Evolutionary conservation across 2,888 invertebrate genomes (phyloP).

Genomic region (Pollenia griseotomentosa): DNA sequence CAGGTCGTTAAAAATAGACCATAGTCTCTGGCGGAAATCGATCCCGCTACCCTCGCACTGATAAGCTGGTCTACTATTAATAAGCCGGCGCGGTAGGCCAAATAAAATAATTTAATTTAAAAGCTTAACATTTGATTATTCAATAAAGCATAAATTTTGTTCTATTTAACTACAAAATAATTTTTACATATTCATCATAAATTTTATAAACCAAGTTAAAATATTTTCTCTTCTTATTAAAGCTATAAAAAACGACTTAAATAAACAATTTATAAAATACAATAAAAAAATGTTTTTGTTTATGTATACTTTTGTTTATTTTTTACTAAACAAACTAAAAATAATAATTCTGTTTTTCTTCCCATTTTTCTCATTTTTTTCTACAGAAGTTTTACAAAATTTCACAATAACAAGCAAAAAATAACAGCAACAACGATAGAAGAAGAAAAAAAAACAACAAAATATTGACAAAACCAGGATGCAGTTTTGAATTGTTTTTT

Average conservation of each 20-base stretch:
- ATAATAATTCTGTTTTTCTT: slow-evolving; percentile 5
- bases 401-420: slow-evolving; percentile 41
- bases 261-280: slow-evolving; percentile 4
- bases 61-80: too few relatives aligned
- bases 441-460: not conserved
- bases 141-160: too few relatives aligned
- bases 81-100: too few relatives aligned
- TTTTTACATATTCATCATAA: too few relatives aligned
- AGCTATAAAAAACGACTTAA: not conserved
- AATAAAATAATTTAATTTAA: too few relatives aligned
- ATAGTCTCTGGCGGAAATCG: too few relatives aligned
- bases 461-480: slow-evolving; percentile 70
- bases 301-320: not conserved
- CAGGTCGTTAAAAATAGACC: too few relatives aligned
- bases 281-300: not conserved
- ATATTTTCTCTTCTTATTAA: not conserved
- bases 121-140: too few relatives aligned
- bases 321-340: slow-evolving; percentile 12
- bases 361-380: not conserved
- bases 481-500: slow-evolving; percentile 68
- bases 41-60: too few relatives aligned
- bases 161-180: too few relatives aligned
- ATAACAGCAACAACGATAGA: not conserved
- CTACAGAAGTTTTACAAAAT: slow-evolving; percentile 47
- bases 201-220: not conserved